phyloP scores from a whole-genome alignment of 2,888 invertebrate species.

The Tolmerus cingulatus region DNA sequence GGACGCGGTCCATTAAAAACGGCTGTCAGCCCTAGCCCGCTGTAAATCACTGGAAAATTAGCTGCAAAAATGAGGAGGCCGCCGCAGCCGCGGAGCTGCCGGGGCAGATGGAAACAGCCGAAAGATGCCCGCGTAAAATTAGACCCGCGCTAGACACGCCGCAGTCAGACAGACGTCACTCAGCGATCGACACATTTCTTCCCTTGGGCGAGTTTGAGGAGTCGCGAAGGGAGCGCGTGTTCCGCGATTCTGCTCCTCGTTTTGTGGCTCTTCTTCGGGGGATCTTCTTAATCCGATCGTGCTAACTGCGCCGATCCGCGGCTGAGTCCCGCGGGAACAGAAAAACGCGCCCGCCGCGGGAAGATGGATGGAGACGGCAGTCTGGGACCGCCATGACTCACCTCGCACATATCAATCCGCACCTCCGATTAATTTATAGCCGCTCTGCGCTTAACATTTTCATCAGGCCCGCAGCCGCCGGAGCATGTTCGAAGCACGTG shows the following conservation, averaged over 20 bases:
- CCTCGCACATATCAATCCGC: neutral
- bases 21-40: neutral
- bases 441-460: neutral
- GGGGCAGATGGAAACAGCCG: constrained; percentile 14
- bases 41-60: constrained; percentile 15
- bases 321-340: neutral
- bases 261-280: neutral
- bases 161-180: neutral
- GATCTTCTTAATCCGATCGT: neutral
- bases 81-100: neutral
- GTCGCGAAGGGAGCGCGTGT: neutral
- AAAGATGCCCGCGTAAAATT: neutral
- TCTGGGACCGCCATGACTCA: neutral
- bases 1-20: neutral
- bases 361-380: neutral
- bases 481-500: constrained; percentile 22
- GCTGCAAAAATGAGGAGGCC: neutral
- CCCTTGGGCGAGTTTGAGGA: neutral
- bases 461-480: neutral
- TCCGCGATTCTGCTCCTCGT: neutral
- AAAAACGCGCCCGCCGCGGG: neutral
- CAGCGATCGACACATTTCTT: neutral
- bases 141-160: neutral
- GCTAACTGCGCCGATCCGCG: neutral
- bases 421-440: constrained; percentile 30